phyloP scores from a whole-genome alignment of 2,113 vertebrate genomes.

The Cryptoleucopteryx plumbea region DNA sequence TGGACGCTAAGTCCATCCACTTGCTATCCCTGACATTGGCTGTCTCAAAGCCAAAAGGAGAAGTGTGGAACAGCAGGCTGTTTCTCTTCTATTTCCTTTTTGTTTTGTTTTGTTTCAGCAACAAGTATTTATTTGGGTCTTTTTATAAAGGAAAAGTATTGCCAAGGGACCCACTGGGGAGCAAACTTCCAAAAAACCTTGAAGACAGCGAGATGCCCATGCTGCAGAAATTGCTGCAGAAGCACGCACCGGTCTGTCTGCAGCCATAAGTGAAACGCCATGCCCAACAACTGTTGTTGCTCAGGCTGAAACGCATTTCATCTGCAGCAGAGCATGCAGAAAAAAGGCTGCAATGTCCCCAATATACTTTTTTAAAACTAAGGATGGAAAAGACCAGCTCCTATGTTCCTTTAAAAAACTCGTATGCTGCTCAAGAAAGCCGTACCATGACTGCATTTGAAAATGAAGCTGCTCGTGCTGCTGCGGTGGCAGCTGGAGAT shows the following conservation, averaged over 20 bases:
- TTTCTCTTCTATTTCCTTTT: neutral
- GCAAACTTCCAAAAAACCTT: neutral
- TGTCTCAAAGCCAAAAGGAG: neutral
- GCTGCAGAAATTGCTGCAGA: neutral
- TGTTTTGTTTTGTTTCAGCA: neutral
- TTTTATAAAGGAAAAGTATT: neutral
- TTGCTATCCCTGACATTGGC: neutral
- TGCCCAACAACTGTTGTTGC: neutral
- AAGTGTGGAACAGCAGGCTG: neutral
- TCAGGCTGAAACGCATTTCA: neutral
- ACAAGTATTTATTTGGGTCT: neutral
- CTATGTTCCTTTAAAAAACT: neutral
- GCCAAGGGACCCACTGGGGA: accelerated
- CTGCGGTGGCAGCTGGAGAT: neutral
- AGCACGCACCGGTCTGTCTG: accelerated
- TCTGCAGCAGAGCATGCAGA: neutral
- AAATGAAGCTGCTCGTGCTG: accelerated
- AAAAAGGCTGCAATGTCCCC: neutral
- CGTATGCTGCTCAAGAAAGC: neutral
- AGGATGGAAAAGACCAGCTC: neutral
- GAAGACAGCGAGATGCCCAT: neutral
- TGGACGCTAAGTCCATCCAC: neutral
- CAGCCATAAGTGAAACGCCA: neutral
- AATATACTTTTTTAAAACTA: neutral
- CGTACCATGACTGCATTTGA: accelerated